phyloP scores from a whole-genome alignment of 2,113 vertebrate genomes.

The Colistium nudipinnis region DNA sequence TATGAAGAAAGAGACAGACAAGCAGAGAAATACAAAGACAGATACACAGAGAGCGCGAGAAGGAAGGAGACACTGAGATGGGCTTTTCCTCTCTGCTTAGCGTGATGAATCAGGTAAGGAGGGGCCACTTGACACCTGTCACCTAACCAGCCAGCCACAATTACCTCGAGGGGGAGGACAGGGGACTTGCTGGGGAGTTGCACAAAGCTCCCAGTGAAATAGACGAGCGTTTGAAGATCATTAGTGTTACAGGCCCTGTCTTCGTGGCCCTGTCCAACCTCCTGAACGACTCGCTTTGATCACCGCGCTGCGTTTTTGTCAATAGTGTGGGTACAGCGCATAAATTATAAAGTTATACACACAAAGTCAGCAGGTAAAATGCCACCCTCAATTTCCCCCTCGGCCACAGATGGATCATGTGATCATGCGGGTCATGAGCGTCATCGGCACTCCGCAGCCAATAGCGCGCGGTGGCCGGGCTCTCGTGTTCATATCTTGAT shows the following conservation, averaged over 20 bases:
- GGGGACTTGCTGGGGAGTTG: constrained; percentile 79
- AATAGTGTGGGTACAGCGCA: constrained; percentile 78
- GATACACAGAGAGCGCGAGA: constrained; percentile 22
- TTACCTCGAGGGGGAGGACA: constrained; percentile 78
- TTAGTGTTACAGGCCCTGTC: constrained; percentile 84
- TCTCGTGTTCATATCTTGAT: constrained; percentile 38
- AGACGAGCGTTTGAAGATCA: constrained; percentile 83
- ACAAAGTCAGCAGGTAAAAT: constrained; percentile 83
- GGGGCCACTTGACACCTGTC: constrained; percentile 83
- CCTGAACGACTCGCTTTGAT: constrained; percentile 82
- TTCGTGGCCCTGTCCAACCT: constrained; percentile 82
- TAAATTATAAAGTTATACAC: constrained; percentile 82
- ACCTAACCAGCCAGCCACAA: constrained; percentile 81
- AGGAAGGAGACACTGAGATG: constrained; percentile 44
- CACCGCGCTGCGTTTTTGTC: constrained; percentile 78
- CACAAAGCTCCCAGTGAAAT: constrained; percentile 79
- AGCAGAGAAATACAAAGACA: constrained; percentile 52
- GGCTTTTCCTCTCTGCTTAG: constrained; percentile 75
- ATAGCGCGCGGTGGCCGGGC: constrained; percentile 44
- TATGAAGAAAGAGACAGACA: constrained; percentile 51
- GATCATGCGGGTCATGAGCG: constrained; percentile 73
- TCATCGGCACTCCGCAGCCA: constrained; percentile 52
- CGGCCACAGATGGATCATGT: constrained; percentile 45
- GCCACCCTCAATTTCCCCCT: constrained; percentile 66
- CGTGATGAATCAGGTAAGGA: constrained; percentile 76